phyloP scores from a whole-genome alignment of 1,140 invertebrate genomes.

The Ylistrum balloti region DNA sequence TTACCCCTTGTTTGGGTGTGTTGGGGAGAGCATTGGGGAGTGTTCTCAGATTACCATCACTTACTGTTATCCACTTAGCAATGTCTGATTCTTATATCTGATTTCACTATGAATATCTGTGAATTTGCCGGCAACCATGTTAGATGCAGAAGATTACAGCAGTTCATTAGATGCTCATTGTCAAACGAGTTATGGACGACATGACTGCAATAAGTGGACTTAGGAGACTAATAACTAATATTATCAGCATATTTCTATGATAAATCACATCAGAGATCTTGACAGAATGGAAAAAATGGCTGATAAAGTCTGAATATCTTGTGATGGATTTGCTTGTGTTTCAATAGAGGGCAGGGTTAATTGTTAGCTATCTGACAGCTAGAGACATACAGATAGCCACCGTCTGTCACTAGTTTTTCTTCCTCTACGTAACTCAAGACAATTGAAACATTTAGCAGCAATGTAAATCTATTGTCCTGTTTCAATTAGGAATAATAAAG shows the following conservation, averaged over 20 bases:
- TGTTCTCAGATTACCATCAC: neutral
- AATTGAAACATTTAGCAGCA: neutral
- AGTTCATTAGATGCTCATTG: constrained; percentile 34
- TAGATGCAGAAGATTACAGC: neutral
- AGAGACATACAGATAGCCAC: neutral
- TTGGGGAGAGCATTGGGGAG: neutral
- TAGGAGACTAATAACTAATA: constrained; percentile 27
- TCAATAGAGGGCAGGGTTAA: neutral
- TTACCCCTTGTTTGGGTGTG: neutral
- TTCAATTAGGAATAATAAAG: neutral
- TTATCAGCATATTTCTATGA: constrained; percentile 16
- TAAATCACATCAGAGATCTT: constrained; percentile 9
- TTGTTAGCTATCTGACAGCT: neutral
- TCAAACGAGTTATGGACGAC: neutral
- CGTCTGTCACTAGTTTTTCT: neutral
- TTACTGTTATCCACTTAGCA: neutral
- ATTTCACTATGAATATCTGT: constrained; percentile 29
- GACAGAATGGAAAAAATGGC: neutral
- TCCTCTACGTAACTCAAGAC: neutral
- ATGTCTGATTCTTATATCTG: neutral
- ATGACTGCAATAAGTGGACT: neutral
- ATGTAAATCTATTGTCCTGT: neutral
- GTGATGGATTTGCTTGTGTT: neutral
- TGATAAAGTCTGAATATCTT: neutral
- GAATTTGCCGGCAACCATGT: constrained; percentile 15